Percentiles rank a stretch among this genome's conserved stretches.
phyloP scores from a whole-genome alignment of 1,140 invertebrate genomes.

The Caenorhabditis brenneri region DNA sequence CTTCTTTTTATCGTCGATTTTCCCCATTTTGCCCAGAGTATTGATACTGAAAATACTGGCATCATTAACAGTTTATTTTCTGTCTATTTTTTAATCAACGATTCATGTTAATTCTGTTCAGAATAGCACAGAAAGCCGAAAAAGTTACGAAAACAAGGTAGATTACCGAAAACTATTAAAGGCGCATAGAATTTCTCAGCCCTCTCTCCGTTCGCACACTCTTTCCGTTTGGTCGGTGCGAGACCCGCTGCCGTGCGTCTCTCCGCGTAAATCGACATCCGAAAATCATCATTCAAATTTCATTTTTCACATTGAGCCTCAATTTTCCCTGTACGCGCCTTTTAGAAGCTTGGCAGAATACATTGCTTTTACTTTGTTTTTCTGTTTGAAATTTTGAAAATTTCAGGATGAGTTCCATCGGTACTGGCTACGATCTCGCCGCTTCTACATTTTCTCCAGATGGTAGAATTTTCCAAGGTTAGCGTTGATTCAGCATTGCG shows the following conservation, averaged over 20 bases:
- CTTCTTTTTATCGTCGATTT: constrained; percentile 20
- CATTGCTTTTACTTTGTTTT: too few relatives aligned
- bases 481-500: constrained; percentile 50
- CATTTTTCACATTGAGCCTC: not conserved
- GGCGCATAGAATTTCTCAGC: not conserved
- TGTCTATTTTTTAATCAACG: not conserved
- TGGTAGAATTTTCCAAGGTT: constrained; percentile 75
- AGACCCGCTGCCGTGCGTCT: not conserved
- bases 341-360: too few relatives aligned
- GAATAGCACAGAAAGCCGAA: not conserved
- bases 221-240: not conserved
- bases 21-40: constrained; percentile 38
- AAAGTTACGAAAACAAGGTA: not conserved
- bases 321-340: not conserved
- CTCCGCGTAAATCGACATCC: not conserved
- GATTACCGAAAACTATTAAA: constrained; percentile 4
- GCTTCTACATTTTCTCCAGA: constrained; percentile 99
- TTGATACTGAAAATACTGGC: not conserved
- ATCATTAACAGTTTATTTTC: not conserved
- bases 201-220: not conserved
- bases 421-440: constrained; percentile 90
- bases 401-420: constrained; percentile 86
- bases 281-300: constrained; percentile 47
- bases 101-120: too few relatives aligned
- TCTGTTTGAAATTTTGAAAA: too few relatives aligned